Conservation (phyloP, 2,888 invertebrate species). For the Palloptera scutellata region DNA sequence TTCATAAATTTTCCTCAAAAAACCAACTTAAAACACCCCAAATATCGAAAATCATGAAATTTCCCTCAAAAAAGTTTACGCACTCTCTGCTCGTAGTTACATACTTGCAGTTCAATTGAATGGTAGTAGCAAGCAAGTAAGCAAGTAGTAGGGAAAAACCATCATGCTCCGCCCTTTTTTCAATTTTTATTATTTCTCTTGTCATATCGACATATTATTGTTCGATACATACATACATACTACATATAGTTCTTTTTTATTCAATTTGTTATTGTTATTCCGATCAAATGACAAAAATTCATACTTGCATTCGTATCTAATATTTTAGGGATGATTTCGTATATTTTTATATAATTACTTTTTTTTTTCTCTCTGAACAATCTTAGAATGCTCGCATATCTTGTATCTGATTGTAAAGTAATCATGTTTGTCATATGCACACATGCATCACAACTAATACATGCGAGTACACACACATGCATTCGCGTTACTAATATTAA, state of each 20-base stretch:
- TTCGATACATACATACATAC: background rate
- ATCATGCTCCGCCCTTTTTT: constrained; percentile 44
- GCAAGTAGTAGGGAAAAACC: constrained; percentile 20
- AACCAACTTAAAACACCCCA: constrained; percentile 64
- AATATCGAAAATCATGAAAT: constrained; percentile 62
- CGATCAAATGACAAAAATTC: constrained; percentile 27
- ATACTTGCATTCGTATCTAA: constrained; percentile 10
- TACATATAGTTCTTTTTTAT: constrained; percentile 13
- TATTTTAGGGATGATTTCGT: constrained; percentile 19
- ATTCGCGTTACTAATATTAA: background rate
- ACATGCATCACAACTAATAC: constrained; percentile 1
- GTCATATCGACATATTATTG: constrained; percentile 25
- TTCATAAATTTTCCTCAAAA: constrained; percentile 37
- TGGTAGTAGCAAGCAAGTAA: background rate
- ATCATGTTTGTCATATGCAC: constrained; percentile 28
- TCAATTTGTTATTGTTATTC: constrained; percentile 26
- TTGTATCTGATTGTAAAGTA: constrained; percentile 15
- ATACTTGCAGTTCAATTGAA: too few relatives aligned
- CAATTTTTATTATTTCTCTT: constrained; percentile 40
- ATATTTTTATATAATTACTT: constrained; percentile 7
- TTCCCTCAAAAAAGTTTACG: constrained; percentile 58
- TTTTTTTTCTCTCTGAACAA: constrained; percentile 11
- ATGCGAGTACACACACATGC: background rate
- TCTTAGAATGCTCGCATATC: constrained; percentile 23
- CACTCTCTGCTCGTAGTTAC: background rate